A percentile compares a stretch with the other conserved stretches of the same genome.
phyloP scores from a whole-genome alignment of 1,140 invertebrate species.

The Tetramorium alpestre region DNA sequence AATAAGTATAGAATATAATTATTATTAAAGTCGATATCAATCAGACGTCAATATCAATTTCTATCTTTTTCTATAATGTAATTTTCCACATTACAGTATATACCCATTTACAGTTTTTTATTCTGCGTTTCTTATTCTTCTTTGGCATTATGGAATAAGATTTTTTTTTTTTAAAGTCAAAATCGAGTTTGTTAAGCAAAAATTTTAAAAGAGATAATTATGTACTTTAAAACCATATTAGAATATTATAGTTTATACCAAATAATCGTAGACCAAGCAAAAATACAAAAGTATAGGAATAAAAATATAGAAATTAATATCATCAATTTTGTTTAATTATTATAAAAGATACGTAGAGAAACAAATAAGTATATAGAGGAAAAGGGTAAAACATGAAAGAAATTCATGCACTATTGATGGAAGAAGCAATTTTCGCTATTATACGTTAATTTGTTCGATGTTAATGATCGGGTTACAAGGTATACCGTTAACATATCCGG shows the following conservation, averaged over 20 bases:
- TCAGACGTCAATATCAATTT: background rate
- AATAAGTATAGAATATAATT: background rate
- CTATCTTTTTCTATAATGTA: background rate
- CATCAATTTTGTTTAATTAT: too few relatives aligned
- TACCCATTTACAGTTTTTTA: background rate
- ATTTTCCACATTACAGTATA: background rate
- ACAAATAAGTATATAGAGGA: too few relatives aligned
- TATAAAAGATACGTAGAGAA: too few relatives aligned
- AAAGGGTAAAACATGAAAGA: background rate
- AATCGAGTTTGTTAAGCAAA: background rate
- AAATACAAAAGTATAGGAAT: background rate
- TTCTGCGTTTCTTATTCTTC: background rate
- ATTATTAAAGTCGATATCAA: background rate
- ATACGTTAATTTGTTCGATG: background rate
- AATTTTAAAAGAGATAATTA: background rate
- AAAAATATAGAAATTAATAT: too few relatives aligned
- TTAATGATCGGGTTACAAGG: conserved; percentile 26
- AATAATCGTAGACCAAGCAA: too few relatives aligned
- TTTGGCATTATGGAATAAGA: background rate
- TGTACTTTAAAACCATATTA: background rate
- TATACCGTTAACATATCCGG: conserved; percentile 9
- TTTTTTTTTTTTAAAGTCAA: background rate
- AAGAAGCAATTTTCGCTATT: conserved; percentile 30
- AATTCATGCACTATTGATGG: background rate
- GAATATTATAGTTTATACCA: too few relatives aligned